Percentiles rank a stretch among this genome's conserved stretches.
Evolutionary conservation across 2,888 invertebrate genomes (phyloP).

Genomic region (Harmothoe impar): DNA sequence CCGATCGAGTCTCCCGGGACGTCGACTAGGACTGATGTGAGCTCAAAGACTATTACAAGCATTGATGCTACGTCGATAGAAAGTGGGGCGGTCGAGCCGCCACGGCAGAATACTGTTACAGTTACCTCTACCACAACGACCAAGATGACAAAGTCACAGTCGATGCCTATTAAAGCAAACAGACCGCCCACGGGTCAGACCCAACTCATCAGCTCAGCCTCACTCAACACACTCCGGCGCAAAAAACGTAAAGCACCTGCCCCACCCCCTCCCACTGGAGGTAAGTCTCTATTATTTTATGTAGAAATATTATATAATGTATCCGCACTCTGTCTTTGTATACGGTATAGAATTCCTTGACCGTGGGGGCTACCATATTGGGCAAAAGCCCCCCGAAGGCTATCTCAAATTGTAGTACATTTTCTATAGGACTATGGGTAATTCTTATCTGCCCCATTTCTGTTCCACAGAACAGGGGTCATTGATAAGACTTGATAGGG

Average conservation of each 20-base stretch:
- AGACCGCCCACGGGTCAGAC: background rate
- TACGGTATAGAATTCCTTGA: too few relatives aligned
- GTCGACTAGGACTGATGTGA: constrained; percentile 74
- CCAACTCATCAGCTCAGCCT: constrained; percentile 8
- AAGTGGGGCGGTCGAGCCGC: constrained; percentile 70
- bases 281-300: background rate
- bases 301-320: background rate
- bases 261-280: constrained; percentile 60
- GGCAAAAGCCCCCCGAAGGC: too few relatives aligned
- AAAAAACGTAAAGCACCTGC: constrained; percentile 63
- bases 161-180: constrained; percentile 2
- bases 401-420: too few relatives aligned
- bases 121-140: background rate
- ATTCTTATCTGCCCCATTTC: too few relatives aligned
- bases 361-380: too few relatives aligned
- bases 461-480: too few relatives aligned
- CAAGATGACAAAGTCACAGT: constrained; percentile 29
- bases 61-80: constrained; percentile 77
- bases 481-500: too few relatives aligned
- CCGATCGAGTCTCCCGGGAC: constrained; percentile 74
- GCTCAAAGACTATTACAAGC: constrained; percentile 72
- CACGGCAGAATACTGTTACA: background rate
- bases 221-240: constrained; percentile 31
- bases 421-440: too few relatives aligned
- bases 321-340: too few relatives aligned